Evolutionary conservation across 2,797 vertebrate genomes (phyloP).

Genomic region (Mergus octosetaceus): DNA sequence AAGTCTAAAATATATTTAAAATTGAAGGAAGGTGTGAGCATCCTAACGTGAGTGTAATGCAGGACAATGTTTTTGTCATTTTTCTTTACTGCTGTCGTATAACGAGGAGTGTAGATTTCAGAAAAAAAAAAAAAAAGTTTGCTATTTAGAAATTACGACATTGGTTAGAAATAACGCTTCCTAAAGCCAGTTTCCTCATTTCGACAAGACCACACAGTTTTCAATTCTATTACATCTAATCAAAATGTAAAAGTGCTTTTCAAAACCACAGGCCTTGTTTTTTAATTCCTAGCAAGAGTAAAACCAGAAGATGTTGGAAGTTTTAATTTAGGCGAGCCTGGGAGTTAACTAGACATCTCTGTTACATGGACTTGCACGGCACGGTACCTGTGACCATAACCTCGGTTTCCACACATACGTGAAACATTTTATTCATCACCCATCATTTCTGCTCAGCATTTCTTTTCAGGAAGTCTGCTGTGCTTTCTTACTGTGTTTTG

Average conservation of each 20-base stretch:
- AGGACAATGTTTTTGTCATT: not conserved
- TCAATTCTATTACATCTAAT: not conserved
- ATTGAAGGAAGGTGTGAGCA: not conserved
- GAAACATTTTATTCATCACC: not conserved
- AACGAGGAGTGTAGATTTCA: not conserved
- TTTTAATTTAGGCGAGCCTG: not conserved
- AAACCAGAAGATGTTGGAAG: not conserved
- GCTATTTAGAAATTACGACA: not conserved
- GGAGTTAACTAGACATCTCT: not conserved
- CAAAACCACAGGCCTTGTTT: not conserved
- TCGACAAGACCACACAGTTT: not conserved
- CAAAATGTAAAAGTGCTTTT: not conserved
- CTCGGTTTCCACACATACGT: not conserved
- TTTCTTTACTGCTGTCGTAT: not conserved
- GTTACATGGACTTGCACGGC: not conserved
- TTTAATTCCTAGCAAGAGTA: not conserved
- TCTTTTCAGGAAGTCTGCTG: not conserved
- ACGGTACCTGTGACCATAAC: not conserved
- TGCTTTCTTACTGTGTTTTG: not conserved
- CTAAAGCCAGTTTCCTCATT: not conserved
- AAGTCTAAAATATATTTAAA: not conserved
- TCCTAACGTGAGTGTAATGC: not conserved
- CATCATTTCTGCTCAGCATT: rapidly evolving
- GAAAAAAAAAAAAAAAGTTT: not conserved
- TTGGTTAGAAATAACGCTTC: not conserved